Base-by-base conservation (phyloP, 2,888 invertebrate genomes). In the Trichacis sp. region DNA sequence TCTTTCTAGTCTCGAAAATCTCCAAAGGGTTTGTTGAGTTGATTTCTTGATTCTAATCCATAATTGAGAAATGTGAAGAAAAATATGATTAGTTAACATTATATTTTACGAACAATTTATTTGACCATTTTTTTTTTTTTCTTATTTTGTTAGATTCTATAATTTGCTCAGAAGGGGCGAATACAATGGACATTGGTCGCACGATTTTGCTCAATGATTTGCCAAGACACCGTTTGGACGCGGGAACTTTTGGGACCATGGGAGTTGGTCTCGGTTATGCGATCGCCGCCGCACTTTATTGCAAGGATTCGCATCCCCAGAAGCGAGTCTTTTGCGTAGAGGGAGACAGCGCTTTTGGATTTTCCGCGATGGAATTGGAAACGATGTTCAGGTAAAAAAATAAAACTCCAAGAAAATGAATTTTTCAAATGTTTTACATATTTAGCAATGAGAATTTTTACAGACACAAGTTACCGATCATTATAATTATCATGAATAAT, bases 121-220 rank as follows among this genome's bases (percentile, higher is more conserved):
- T n/a, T n/a, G n/a, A n/a, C n/a, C n/a, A n/a, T n/a, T n/a, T n/a
- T n/a, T n/a, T n/a, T n/a, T n/a, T n/a, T n/a, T n/a, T n/a, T n/a
- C n/a, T n/a, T n/a, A n/a, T n/a, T n/a, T n/a, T n/a, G n/a, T 59
- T 73, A 79, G 93, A 98, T 85, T 91, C 92, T 3, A 90, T 98
- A 12, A 95, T 98, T 63, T 94, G 97, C 20, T 97, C 96, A 79
- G 98, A 98, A 86, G 98, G 98, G 17, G 97, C 98, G 30, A 98
- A 98, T 84, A 98, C 98, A 0, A 98, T 98, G 98, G 98, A 98
- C 81, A 98, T 98, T 79, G 97, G 98, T 0, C 88, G 98, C 45
- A 91, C 95, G 0, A 90, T 97, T 85, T 85, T 98, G 33, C 86
- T 91, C n/a, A 96, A 97, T 82, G 88, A 88, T 72, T 86, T 90